Base-by-base conservation (phyloP, 2,888 invertebrate species). In the Periphyllus acericola region DNA sequence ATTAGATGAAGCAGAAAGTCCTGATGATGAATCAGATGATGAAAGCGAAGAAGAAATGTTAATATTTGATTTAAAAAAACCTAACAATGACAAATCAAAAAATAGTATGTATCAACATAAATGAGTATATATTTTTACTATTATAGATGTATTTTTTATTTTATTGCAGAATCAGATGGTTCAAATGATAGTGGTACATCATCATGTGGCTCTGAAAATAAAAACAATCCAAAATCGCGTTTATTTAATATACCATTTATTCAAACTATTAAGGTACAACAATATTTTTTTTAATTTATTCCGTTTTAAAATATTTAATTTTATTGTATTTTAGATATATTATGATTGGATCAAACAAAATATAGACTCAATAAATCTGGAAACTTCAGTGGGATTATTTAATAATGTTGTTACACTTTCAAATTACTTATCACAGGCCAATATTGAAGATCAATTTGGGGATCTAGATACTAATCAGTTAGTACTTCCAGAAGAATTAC, bases 1-100 rank as follows among this genome's bases (percentile, higher is more conserved):
- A 25, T 66, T 78, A 90, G 93, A 92, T 90, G 93, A 93, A 90
- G 92, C 92, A 90, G 93, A 93, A 81, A 92, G 80, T 80, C 86
- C 80, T 25, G 86, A 87, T 29, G 80, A 87, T 89, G 89, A 89
- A 86, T 88, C 89, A 25, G 89, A 90, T 78, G 90, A 93, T 90
- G 91, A 90, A 68, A 90, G 90, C 80, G 90, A 90, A 86, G 91
- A 91, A 89, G 90, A 90, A 78, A 85, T 87, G 36, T 80, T 90
- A 66, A 89, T 90, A 34, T 90, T 90, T 79, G 90, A 90, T 87
- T 72, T 89, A 0, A 83, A 87, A 40, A 19, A 19, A 0, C 86
- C 80, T 25, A 87, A 74, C 66, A 32, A 87, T 87, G 74, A 87
- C 6, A 87, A 87, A 74, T 55, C 55, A 17, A 87, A 87, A 87